Evolutionary conservation across 2,113 vertebrate genomes (phyloP).

Genomic region (Papio anubis): DNA sequence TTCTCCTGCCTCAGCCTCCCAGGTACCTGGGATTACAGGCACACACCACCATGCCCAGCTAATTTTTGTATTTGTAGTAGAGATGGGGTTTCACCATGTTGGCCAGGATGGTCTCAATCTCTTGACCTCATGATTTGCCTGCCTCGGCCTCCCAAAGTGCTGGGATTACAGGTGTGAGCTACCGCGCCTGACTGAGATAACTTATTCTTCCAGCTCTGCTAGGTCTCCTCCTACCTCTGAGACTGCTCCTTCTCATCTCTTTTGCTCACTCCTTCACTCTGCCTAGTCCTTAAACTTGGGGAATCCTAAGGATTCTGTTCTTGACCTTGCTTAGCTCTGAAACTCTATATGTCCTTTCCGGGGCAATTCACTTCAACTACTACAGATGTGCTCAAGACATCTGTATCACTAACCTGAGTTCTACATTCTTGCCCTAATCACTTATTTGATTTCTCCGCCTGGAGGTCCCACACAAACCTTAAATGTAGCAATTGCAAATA

Average conservation of each 20-base stretch:
- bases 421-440: not conserved
- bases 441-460: not conserved
- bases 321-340: not conserved
- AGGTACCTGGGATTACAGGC: no score
- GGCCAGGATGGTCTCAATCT: no score
- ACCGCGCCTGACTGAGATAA: not conserved
- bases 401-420: not conserved
- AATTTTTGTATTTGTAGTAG: no score
- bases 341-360: not conserved
- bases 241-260: not conserved
- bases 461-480: not conserved
- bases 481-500: not conserved
- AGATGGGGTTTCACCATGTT: no score
- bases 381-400: not conserved
- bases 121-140: no score
- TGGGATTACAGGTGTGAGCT: no score
- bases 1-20: no score
- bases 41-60: no score
- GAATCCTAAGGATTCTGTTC: not conserved
- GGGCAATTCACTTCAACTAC: not conserved
- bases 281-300: not conserved
- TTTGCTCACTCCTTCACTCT: not conserved
- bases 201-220: not conserved
- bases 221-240: accelerated
- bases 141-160: no score